These are phyloP conservation scores for Leptonema lineaticorne DNA, from an alignment of 1,140 invertebrate species.

Conservation along the genomic window DNA sequence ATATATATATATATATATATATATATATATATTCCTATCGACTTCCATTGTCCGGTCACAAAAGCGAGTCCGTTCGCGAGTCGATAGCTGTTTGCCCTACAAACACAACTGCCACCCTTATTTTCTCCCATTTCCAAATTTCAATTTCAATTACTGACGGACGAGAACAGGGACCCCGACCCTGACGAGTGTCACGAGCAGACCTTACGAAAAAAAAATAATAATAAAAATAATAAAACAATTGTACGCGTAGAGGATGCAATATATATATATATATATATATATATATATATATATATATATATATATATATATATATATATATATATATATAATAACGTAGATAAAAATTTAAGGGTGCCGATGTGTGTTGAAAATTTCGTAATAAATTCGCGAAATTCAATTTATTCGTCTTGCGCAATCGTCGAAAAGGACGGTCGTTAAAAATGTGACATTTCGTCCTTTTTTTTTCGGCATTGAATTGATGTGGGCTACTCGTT, in stretches of 20 bases:
- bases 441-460: too few species aligned
- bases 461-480: too few species aligned
- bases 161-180: not conserved
- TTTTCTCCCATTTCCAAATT: not conserved
- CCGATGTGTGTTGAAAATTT: too few species aligned
- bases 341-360: not conserved
- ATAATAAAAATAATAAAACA: too few species aligned
- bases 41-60: not conserved
- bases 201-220: too few species aligned
- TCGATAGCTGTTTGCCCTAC: not conserved
- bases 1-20: not conserved
- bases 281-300: not conserved
- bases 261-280: not conserved
- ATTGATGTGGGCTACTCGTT: too few species aligned
- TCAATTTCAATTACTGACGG: constrained; percentile 12
- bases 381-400: too few species aligned
- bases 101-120: too few species aligned
- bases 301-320: not conserved
- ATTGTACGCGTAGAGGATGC: too few species aligned
- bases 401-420: too few species aligned
- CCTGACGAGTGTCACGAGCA: not conserved
- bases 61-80: not conserved
- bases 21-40: not conserved
- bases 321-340: not conserved
- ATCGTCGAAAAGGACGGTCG: too few species aligned